Conservation (phyloP, 1,140 invertebrate genomes). For the Lucilia sericata region DNA sequence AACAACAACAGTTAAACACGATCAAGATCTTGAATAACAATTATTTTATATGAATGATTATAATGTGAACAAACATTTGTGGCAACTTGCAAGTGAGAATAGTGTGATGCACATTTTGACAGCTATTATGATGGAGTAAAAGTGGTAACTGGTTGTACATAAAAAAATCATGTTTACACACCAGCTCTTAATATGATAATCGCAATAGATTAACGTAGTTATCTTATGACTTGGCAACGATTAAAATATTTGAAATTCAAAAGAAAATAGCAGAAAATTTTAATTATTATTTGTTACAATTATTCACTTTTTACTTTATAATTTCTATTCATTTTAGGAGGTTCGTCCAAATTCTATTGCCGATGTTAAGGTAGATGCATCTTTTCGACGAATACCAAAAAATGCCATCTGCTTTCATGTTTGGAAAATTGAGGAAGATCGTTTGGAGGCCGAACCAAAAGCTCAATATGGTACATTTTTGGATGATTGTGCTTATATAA, state of each 20-base stretch:
- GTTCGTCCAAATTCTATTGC: conserved; percentile 63
- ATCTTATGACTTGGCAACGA: neutral
- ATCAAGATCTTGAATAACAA: neutral
- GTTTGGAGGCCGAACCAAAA: conserved; percentile 79
- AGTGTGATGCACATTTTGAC: neutral
- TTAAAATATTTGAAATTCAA: neutral
- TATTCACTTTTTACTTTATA: neutral
- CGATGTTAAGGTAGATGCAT: conserved; percentile 70
- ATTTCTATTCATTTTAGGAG: conserved; percentile 53
- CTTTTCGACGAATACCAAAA: conserved; percentile 80
- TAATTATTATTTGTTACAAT: no score
- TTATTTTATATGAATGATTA: neutral
- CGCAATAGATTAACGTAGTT: neutral
- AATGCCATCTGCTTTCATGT: conserved; percentile 80
- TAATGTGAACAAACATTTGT: no score
- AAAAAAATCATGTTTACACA: neutral
- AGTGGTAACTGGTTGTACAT: neutral
- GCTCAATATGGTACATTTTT: conserved; percentile 87
- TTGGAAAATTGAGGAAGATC: conserved; percentile 86
- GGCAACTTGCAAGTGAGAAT: neutral
- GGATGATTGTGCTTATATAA: conserved; percentile 87
- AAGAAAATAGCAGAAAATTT: neutral
- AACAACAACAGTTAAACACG: neutral
- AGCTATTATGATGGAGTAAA: neutral
- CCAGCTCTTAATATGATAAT: neutral